These are phyloP conservation scores for mouse (Mus musculus) DNA, from an alignment of 2,113 vertebrate species.

Conservation along the genomic window GRCm39 chr9:109761501-109762000, in stretches of 20 bases:
- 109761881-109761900: not conserved
- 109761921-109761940: conserved; percentile 60
- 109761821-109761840: not conserved
- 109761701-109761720: not conserved
- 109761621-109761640: not conserved
- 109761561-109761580: not conserved
- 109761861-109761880: not conserved
- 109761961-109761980: conserved; percentile 52
- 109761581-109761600: not conserved
- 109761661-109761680: not conserved
- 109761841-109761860: not conserved
- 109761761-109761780: not conserved
- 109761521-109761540: not conserved
- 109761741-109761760: not conserved
- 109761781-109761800: conserved; percentile 3
- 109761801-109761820: not conserved
- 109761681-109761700: not conserved
- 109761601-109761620: not conserved
- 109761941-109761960: conserved; percentile 12
- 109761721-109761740: not conserved
- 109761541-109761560: not conserved
- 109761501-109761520: not conserved
- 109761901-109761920: conserved; percentile 54
- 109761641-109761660: conserved; percentile 3
- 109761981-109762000: conserved; percentile 65